These are phyloP conservation scores for Philopedon plagiatum DNA, from an alignment of 2,888 invertebrate species.

Conservation along the genomic window DNA sequence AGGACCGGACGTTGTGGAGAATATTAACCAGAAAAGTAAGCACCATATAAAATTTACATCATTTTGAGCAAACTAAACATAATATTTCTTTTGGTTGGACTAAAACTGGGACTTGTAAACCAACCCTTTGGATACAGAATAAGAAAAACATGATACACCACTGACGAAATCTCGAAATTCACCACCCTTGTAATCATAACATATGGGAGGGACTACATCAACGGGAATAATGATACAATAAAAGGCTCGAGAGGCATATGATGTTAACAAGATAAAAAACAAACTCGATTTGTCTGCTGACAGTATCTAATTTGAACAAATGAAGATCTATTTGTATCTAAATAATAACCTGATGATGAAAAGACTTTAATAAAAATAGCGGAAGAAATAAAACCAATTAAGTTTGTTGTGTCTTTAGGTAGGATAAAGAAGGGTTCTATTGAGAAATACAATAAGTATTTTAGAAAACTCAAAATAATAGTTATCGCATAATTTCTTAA, in stretches of 20 bases:
- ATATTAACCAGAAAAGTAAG: too few species aligned
- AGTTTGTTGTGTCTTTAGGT: conserved; percentile 27
- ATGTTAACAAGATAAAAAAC: conserved; percentile 58
- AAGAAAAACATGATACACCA: conserved; percentile 48
- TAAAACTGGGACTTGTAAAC: too few species aligned
- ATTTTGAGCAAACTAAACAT: too few species aligned
- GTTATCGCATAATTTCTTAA: too few species aligned
- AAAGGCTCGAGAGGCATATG: conserved; percentile 50
- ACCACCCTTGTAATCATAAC: conserved; percentile 35
- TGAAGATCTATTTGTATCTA: conserved; percentile 41
- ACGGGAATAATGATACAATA: conserved; percentile 50
- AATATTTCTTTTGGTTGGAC: too few species aligned
- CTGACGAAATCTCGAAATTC: conserved; percentile 35
- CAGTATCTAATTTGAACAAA: conserved; percentile 50
- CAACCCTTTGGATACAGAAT: too few species aligned
- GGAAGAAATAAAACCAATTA: conserved; percentile 41
- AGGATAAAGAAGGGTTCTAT: not conserved
- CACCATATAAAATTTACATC: too few species aligned
- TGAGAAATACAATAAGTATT: too few species aligned
- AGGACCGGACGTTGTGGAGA: too few species aligned
- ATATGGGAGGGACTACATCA: conserved; percentile 39
- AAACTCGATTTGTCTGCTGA: conserved; percentile 52
- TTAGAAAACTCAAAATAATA: too few species aligned
- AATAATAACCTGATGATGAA: conserved; percentile 25
- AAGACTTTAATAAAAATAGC: conserved; percentile 5